Evolutionary conservation across 2,113 vertebrate genomes (phyloP).

Genomic region (Microcebus lehilahytsara): DNA sequence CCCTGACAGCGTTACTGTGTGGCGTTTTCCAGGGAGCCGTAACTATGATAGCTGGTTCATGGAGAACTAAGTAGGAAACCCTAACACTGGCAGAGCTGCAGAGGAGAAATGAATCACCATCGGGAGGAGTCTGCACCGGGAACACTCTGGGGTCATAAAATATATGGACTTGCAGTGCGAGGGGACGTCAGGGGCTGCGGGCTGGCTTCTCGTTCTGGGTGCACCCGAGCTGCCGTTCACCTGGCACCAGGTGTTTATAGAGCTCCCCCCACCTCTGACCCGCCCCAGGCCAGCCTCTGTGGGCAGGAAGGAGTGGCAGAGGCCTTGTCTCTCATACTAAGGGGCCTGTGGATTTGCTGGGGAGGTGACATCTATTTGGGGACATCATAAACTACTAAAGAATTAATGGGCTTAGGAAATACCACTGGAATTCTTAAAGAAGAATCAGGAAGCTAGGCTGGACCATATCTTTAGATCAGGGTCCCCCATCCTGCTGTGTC

Average conservation of each 20-base stretch:
- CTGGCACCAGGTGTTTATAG: neutral
- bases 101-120: constrained; percentile 66
- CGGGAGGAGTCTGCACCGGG: constrained; percentile 68
- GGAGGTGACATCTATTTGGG: neutral
- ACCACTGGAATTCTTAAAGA: neutral
- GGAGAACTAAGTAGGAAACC: constrained; percentile 79
- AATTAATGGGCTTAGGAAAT: neutral
- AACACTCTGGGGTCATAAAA: constrained; percentile 74
- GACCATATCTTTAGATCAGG: neutral
- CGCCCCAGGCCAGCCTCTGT: neutral
- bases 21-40: constrained; percentile 80
- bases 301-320: neutral
- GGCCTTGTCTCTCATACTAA: neutral
- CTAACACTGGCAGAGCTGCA: constrained; percentile 70
- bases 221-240: neutral
- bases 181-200: neutral
- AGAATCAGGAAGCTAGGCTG: too few relatives aligned
- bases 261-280: neutral
- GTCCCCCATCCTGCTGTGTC: neutral
- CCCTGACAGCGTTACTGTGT: constrained; percentile 79
- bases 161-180: neutral
- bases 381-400: neutral
- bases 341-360: neutral
- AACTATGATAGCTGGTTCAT: constrained; percentile 80
- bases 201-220: neutral